Evolutionary conservation across 2,888 invertebrate genomes (phyloP), one percentile per base, ranked within the genome.

Genomic region (Rosalia funebris): DNA sequence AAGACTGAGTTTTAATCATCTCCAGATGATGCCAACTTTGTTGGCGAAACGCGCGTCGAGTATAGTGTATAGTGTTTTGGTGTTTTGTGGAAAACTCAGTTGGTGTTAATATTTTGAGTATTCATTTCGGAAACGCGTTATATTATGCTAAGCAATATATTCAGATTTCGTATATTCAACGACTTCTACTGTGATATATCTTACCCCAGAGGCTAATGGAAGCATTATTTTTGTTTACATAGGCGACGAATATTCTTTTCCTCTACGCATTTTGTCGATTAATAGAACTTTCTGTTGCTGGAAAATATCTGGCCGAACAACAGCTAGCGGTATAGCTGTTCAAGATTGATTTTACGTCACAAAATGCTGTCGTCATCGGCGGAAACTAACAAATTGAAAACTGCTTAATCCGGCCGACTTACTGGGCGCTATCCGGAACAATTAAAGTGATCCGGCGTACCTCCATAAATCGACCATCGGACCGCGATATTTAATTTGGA

Each of bases 401-500:
- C 34, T 7, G 34, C 34, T 34, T 34, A 34, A 34, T 34, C 34
- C 34, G 34, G 34, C 5, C 34, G 34, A 34, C 34, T 34, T 34
- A 34, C 34, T n/a, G 34, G 34, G 11, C 10, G n/a, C 10, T 7
- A 34, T 34, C 25, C 25, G 25, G 25, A 25, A 25, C 25, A 25
- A 25, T 25, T 25, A 25, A 25, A 25, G 7, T 25, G 7, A 25
- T 5, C 25, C 25, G 25, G 7, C 7, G 25, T 25, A 25, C 25
- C 7, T 3, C 25, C 25, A 25, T 25, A 7, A 25, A 25, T 7
- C 4, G 25, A 7, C 25, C 25, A 7, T 7, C 25, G 25, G 4
- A 5, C 25, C 10, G 34, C 34, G 11, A 37, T 50, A 42, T 53
- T 42, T 42, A 42, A 53, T 53, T 32, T 37, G 15, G 9, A 5